Base-by-base conservation (phyloP, 2,113 vertebrate genomes). In the Acanthochromis polyacanthus region DNA sequence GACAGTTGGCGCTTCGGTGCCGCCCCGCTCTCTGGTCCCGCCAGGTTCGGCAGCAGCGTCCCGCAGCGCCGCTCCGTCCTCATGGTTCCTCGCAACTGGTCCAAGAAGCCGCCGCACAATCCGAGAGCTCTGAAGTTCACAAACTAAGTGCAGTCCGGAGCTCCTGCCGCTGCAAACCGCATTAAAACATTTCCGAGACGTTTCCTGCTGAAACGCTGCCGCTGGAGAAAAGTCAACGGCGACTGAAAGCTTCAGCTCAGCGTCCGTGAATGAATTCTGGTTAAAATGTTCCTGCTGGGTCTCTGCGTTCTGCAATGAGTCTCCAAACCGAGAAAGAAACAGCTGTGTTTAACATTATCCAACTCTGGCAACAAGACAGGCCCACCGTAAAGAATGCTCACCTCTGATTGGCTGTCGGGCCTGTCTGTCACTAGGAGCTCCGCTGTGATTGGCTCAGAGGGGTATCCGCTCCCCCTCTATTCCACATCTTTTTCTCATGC, bases 341-440 rank as follows among this genome's bases (percentile, higher is more conserved):
- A 93, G 92, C 91, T 93, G 93, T 89, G 81, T 82, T 76, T 85
- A 91, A 90, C 83, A 87, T 91, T 89, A 88, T 88, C 84, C 80
- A 80, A 86, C 82, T 86, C 79, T 77, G 55, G 46, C 8, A 65
- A 48, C 43, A 67, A 68, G 66, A 20, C 78, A 85, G 16, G 28
- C 88, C 93, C 82, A 80, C 28, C 23, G 0, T 32, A 19, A 10
- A n/a, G 22, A 76, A 71, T 58, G 0, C 0, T 9, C n/a, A 8
- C 0, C 23, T 61, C n/a, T 65, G 58, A 95, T 93, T 95, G 91
- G 94, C 45, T 68, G 19, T 0, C 0, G 12, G 0, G 1, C 7
- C 20, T 53, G 90, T 91, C 90, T 19, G 60, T 87, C 19, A 77
- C 12, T 0, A 1, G 15, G 4, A 0, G 1, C 11, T 40, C 45